A percentile compares a stretch with the other conserved stretches of the same genome.
phyloP scores from a whole-genome alignment of 1,140 invertebrate genomes.

The Drosophila sproati region DNA sequence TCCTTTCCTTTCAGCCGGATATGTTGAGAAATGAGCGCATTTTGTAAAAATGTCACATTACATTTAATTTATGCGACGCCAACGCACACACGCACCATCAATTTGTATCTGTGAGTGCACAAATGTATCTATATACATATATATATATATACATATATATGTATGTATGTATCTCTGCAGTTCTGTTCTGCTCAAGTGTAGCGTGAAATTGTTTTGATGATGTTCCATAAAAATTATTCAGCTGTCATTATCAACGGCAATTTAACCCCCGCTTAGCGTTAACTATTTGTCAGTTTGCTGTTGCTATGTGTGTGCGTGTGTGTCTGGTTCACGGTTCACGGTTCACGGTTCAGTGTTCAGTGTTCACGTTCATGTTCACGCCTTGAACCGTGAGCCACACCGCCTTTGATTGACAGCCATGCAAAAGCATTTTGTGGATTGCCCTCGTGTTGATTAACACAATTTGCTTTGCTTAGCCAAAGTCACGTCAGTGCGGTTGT shows the following conservation, averaged over 20 bases:
- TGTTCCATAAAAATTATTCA: conserved; percentile 64
- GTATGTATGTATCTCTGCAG: conserved; percentile 27
- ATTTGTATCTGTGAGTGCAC: conserved; percentile 10
- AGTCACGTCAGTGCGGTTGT: conserved; percentile 37
- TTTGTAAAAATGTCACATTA: conserved; percentile 85
- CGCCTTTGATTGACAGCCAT: conserved; percentile 57
- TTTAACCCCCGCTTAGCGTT: conserved; percentile 45
- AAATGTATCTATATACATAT: conserved; percentile 7
- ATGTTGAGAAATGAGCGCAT: conserved; percentile 83
- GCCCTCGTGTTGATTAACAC: conserved; percentile 52
- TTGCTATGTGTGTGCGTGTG: not conserved
- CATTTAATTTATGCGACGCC: conserved; percentile 82
- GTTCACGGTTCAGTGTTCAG: conserved; percentile 21
- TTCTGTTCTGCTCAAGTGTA: conserved; percentile 59
- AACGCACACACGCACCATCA: conserved; percentile 29
- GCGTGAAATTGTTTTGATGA: conserved; percentile 74
- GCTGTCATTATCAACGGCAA: conserved; percentile 67
- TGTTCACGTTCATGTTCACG: conserved; percentile 24
- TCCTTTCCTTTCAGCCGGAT: conserved; percentile 54
- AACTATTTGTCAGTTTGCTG: conserved; percentile 50
- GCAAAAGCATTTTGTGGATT: conserved; percentile 47
- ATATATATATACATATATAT: not conserved
- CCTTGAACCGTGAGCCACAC: conserved; percentile 28
- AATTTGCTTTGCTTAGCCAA: conserved; percentile 54
- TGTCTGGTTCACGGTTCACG: conserved; percentile 6